phyloP scores from a whole-genome alignment of 2,888 invertebrate species.

The Sicus ferrugineus region DNA sequence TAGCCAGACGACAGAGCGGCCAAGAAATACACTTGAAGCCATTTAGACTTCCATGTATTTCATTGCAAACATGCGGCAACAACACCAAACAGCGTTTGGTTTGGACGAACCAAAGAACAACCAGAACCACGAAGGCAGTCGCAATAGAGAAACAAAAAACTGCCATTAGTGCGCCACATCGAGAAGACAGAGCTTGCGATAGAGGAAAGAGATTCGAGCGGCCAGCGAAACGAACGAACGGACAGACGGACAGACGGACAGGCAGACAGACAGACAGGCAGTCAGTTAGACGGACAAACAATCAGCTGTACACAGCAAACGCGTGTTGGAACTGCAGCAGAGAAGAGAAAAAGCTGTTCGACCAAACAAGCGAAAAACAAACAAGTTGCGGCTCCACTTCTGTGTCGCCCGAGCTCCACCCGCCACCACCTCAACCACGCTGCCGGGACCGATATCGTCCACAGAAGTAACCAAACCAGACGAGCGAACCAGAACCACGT shows the following conservation, averaged over 20 bases:
- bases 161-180: background rate
- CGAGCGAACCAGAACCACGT: background rate
- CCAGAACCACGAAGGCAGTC: background rate
- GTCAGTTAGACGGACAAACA: too few species aligned
- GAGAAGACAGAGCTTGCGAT: background rate
- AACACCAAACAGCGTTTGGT: too few species aligned
- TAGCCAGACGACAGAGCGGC: background rate
- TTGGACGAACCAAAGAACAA: background rate
- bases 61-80: too few species aligned
- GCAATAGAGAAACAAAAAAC: background rate
- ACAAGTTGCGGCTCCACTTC: background rate
- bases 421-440: background rate
- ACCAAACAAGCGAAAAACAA: background rate
- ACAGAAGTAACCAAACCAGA: background rate
- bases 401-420: background rate
- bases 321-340: too few species aligned
- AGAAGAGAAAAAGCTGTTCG: background rate
- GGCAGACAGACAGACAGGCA: too few species aligned
- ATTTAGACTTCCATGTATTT: too few species aligned
- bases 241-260: too few species aligned
- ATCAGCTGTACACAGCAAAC: too few species aligned
- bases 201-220: background rate
- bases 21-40: background rate
- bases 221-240: too few species aligned
- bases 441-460: background rate